phyloP scores from a whole-genome alignment of 2,888 invertebrate genomes.

The Chrysolina haemoptera region DNA sequence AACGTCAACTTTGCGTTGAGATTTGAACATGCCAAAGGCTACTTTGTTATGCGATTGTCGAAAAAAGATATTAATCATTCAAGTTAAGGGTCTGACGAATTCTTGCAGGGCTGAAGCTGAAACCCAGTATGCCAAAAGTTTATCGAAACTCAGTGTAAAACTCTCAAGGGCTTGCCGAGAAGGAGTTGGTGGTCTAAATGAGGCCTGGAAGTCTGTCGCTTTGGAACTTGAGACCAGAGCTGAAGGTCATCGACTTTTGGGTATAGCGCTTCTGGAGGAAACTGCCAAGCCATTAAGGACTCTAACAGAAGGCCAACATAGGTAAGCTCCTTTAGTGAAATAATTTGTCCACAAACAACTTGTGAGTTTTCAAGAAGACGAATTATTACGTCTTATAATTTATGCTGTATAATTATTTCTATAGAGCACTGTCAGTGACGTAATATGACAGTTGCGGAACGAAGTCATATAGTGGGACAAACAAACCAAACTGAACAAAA shows the following conservation, averaged over 20 bases:
- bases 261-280: slow-evolving; percentile 83
- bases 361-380: too few relatives aligned
- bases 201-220: slow-evolving; percentile 93
- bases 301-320: slow-evolving; percentile 79
- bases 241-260: slow-evolving; percentile 84
- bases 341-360: too few relatives aligned
- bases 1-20: too few relatives aligned
- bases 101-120: slow-evolving; percentile 90
- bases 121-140: slow-evolving; percentile 90
- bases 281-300: slow-evolving; percentile 89
- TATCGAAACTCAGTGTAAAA: slow-evolving; percentile 90
- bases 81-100: not conserved
- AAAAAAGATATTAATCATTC: too few relatives aligned
- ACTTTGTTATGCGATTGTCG: too few relatives aligned
- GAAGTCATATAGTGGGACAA: too few relatives aligned
- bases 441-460: too few relatives aligned
- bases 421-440: too few relatives aligned
- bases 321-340: slow-evolving; percentile 45
- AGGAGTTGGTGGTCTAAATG: slow-evolving; percentile 84
- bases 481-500: too few relatives aligned
- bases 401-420: too few relatives aligned
- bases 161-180: slow-evolving; percentile 87
- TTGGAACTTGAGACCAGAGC: slow-evolving; percentile 94
- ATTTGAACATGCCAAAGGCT: too few relatives aligned
- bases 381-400: too few relatives aligned